Percentiles rank a stretch among this genome's conserved stretches.
phyloP scores from a whole-genome alignment of 2,113 vertebrate species.

The Microcebus ravelobensis region DNA sequence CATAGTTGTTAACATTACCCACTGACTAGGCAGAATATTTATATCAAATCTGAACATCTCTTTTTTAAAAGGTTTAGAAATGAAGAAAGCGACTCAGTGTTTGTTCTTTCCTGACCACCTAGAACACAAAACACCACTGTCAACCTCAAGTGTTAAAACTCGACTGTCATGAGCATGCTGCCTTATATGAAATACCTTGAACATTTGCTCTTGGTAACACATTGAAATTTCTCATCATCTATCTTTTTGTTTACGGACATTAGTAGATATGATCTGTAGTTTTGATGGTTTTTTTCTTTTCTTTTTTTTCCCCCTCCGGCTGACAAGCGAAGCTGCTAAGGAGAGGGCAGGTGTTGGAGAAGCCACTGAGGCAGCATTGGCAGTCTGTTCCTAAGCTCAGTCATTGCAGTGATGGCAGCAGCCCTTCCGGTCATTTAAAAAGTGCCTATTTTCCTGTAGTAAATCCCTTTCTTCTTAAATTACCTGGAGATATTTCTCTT shows the following conservation, averaged over 20 bases:
- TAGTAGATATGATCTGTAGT: neutral
- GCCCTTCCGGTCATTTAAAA: neutral
- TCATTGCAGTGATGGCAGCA: neutral
- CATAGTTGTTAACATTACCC: neutral
- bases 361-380: neutral
- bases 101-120: neutral
- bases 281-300: neutral
- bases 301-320: neutral
- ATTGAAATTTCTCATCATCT: neutral
- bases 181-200: neutral
- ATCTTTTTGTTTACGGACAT: neutral
- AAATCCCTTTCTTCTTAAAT: constrained; percentile 9
- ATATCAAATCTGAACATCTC: neutral
- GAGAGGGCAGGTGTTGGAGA: neutral
- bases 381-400: neutral
- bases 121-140: neutral
- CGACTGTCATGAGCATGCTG: neutral
- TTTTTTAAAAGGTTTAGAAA: neutral
- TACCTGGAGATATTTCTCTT: neutral
- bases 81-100: neutral
- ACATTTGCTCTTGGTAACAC: neutral
- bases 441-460: neutral
- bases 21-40: neutral
- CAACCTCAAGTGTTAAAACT: neutral
- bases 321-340: neutral